These are phyloP conservation scores for Chymomyza amoena DNA, from an alignment of 2,888 invertebrate species.

Conservation along the genomic window DNA sequence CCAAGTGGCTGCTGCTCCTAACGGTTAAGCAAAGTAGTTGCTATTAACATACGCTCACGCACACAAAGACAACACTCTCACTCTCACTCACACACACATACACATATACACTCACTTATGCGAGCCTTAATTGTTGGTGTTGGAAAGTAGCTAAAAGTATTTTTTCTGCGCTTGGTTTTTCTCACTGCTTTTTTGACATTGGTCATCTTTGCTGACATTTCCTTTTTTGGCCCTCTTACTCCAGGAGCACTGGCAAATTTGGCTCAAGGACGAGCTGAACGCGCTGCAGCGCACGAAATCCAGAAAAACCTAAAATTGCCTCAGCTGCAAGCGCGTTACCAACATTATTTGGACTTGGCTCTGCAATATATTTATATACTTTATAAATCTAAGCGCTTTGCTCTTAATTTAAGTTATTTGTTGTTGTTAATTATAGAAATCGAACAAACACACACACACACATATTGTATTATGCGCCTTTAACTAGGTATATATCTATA, in stretches of 20 bases:
- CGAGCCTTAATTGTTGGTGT: background rate
- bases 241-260: conserved; percentile 77
- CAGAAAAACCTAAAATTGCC: conserved; percentile 65
- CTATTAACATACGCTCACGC: conserved; percentile 59
- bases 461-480: conserved; percentile 18
- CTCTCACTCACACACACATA: conserved; percentile 14
- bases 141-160: conserved; percentile 7
- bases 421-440: conserved; percentile 64
- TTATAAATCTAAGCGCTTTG: conserved; percentile 52
- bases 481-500: conserved; percentile 8
- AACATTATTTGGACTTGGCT: conserved; percentile 6
- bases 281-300: conserved; percentile 67
- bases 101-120: conserved; percentile 20
- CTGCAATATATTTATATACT: conserved; percentile 49
- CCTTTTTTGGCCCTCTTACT: conserved; percentile 55
- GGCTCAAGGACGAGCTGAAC: conserved; percentile 77
- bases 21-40: conserved; percentile 57
- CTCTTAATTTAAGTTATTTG: conserved; percentile 63
- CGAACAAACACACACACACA: conserved; percentile 38
- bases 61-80: conserved; percentile 1
- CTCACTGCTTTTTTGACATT: conserved; percentile 33
- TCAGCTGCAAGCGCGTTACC: conserved; percentile 37
- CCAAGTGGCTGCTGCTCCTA: conserved; percentile 58
- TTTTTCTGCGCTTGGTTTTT: conserved; percentile 30
- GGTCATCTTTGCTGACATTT: conserved; percentile 35